Evolutionary conservation across 2,113 vertebrate species (phyloP), one percentile per base, ranked within the genome.

Genomic region (Amia ocellicauda): DNA sequence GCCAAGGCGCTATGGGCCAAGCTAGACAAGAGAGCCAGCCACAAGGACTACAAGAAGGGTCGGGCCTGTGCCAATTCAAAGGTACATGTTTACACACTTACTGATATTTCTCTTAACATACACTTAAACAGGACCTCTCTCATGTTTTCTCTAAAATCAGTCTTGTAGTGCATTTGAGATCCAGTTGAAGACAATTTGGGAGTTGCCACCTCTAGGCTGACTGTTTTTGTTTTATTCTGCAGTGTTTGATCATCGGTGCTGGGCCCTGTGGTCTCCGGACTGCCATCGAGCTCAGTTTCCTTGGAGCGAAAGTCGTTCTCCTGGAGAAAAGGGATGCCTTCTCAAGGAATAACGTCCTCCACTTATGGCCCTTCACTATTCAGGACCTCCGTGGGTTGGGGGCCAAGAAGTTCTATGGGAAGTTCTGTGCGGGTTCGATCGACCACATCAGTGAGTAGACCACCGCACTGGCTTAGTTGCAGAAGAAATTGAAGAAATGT

Each of bases 211-310:
- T 36, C 11, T 36, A 5, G 1, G 31, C 11, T 36, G 11, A 11
- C 52, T 70, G 20, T 50, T 10, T 28, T 20, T 56, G 3, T 41
- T 7, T 58, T 16, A 28, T 31, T 74, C 79, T 69, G 2, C 84
- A 99, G 97, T 99, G 97, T 95, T 86, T 99, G 78, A 96, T 99
- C 67, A 99, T 99, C 7, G 97, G 97, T 59, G 96, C 96, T 36
- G 97, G 97, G 68, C 97, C 97, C 76, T 99, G 97, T 43, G 97
- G 97, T 70, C 77, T 99, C 68, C 94, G 97, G 10, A 97, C 94
- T 36, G 96, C 95, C 79, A 98, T 99, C 16, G 97, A 99, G 78
- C 78, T 99, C 14, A 91, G 86, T 0, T 91, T 98, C 69, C 74
- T 99, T 47, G 97, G 97, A 68, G 97, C 97, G 79, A 98, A 93